Evolutionary conservation across 1,140 invertebrate species (phyloP), one percentile per base, ranked within the genome.

Genomic region (Drosophila saltans): DNA sequence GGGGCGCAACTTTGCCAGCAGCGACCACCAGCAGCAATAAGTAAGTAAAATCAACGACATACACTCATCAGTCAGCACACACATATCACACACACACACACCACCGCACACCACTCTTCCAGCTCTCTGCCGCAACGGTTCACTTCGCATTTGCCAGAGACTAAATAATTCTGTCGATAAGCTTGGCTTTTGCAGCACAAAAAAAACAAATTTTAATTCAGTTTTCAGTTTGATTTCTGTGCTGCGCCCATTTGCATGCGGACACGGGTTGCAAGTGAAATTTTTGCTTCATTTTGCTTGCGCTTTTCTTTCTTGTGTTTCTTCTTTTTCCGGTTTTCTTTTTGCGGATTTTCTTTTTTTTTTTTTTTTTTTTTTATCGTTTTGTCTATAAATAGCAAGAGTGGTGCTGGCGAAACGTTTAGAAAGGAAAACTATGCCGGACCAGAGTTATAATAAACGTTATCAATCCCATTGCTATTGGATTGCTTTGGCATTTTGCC

Each of bases 211-310:
- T 59, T 69, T 76, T 66, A 76, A 79, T 66, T 79, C 65, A 72
- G 73, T 79, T 79, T 76, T 24, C 72, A 78, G 72, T 78, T 78
- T 52, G 76, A 66, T 58, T 76, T 76, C 62, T 66, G 77, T 63
- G 56, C 55, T 78, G 68, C 72, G 68, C 59, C 72, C 75, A 78
- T 75, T 74, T 78, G 75, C 72, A 78, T 64, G 75, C 56, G 63
- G 63, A 26, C 30, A 41, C 57, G 33, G 70, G 70, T 41, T 69
- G 71, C 66, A 73, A 40, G 28, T 24, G 58, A 10, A 45, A 58
- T 39, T 59, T 59, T n/a, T 0, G 16, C 16, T 16, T 16, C 16
- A 16, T 0, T 16, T 16, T 16, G 16, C 16, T 30, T 30, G 56
- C 30, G 33, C 6, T 7, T 52, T 52, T 52, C 48, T 24, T 48